Evolutionary conservation across 1,140 invertebrate genomes (phyloP).

Genomic region (Gryon sp.): DNA sequence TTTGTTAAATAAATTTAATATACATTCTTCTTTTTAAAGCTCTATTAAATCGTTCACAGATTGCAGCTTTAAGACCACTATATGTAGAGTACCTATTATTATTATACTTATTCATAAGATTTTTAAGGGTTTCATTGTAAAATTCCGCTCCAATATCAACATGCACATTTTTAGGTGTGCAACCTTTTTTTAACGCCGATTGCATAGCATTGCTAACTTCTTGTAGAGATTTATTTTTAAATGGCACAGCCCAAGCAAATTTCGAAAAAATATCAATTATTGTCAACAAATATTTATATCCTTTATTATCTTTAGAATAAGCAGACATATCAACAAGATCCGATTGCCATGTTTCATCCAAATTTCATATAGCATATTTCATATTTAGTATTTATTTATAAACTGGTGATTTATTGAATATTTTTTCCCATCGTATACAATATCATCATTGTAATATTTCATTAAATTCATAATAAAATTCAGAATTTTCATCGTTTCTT

Average conservation of each 20-base stretch:
- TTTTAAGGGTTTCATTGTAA: conserved; percentile 24
- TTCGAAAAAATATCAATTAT: too few relatives aligned
- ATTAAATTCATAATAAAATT: too few relatives aligned
- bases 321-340: conserved; percentile 70
- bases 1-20: conserved; percentile 20
- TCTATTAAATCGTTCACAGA: conserved; percentile 36
- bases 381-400: too few relatives aligned
- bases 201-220: background rate
- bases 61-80: conserved; percentile 34
- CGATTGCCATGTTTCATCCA: conserved; percentile 74
- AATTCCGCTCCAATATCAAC: conserved; percentile 40
- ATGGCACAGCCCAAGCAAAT: too few relatives aligned
- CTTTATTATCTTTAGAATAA: conserved; percentile 60
- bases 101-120: conserved; percentile 23
- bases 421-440: too few relatives aligned
- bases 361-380: conserved; percentile 66
- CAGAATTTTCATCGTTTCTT: too few relatives aligned
- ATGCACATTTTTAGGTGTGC: conserved; percentile 21
- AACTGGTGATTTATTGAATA: too few relatives aligned
- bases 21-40: conserved; percentile 32
- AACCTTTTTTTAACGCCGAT: background rate
- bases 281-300: background rate
- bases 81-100: conserved; percentile 39
- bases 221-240: background rate
- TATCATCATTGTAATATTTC: too few relatives aligned